Base-by-base conservation (phyloP, 2,888 invertebrate species). In the Lumbricus terrestris region DNA sequence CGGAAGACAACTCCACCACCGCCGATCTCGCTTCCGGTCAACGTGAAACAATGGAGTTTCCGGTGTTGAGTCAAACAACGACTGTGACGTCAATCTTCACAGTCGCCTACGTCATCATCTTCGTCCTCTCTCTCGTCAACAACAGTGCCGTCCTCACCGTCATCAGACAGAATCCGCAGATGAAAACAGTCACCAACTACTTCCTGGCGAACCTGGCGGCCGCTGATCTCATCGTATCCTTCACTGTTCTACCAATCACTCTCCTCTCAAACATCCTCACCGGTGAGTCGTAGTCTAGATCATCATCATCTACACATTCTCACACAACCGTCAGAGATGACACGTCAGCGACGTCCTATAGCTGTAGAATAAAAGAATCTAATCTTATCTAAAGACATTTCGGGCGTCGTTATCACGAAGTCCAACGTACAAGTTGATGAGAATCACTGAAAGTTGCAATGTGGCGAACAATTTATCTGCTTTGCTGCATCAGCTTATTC, bases 131-230 rank as follows among this genome's bases (percentile, higher is more conserved):
- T 82, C 40, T 92, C 34, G 89, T 91, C 54, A 92, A 92, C 90
- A 92, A 92, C 91, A 82, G 88, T 37, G 90, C 92, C 42, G 92
- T 92, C n/a, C 90, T 92, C 37, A 85, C 91, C 16, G 92, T 91
- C 85, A 92, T 92, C 85, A 90, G 90, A 47, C 29, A 90, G 20
- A 91, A 90, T 38, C 91, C 91, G 23, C 92, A 91, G 88, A 91
- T 92, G 91, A 20, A 90, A 29, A 91, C 91, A 42, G 91, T 92
- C 38, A 92, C 92, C 91, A 92, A 92, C 90, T 91, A 91, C 90
- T 92, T 92, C 91, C 47, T 92, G 88, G 92, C 92, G 20, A 92
- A 92, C 83, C 91, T 92, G 88, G 92, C 92, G 35, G 90, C 91
- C 38, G 92, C 92, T 4, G 92, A 92, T 82, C 92, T 92, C 90